Evolutionary conservation across 1,140 invertebrate species (phyloP).

Genomic region (Sipha flava): DNA sequence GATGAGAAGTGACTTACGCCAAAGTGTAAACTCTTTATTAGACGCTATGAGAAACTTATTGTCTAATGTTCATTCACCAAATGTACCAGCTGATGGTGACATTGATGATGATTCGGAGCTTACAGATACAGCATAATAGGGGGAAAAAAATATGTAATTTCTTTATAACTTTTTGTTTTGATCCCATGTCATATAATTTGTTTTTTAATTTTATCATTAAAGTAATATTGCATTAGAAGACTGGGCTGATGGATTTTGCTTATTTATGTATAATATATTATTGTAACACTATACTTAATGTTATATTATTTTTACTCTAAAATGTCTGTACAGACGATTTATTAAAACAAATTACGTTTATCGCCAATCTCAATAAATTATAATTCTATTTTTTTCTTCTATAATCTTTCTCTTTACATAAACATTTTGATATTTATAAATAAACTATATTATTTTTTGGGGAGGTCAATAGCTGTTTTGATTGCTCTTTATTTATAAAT

Average conservation of each 20-base stretch:
- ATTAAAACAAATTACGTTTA: neutral
- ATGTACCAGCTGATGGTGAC: constrained; percentile 39
- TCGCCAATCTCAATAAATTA: neutral
- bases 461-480: no score
- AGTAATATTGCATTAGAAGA: neutral
- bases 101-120: constrained; percentile 38
- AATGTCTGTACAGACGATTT: neutral
- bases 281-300: neutral
- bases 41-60: constrained; percentile 65
- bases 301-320: neutral
- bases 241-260: neutral
- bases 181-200: neutral
- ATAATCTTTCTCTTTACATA: no score
- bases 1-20: constrained; percentile 47
- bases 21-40: constrained; percentile 55
- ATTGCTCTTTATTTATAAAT: no score
- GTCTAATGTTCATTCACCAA: constrained; percentile 50
- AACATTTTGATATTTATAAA: no score
- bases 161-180: neutral
- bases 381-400: neutral
- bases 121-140: constrained; percentile 13
- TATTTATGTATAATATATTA: neutral
- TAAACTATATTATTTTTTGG: no score
- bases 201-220: neutral
- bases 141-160: neutral